Evolutionary conservation across 2,113 vertebrate species (phyloP).

Genomic region (Patagioenas fasciata): DNA sequence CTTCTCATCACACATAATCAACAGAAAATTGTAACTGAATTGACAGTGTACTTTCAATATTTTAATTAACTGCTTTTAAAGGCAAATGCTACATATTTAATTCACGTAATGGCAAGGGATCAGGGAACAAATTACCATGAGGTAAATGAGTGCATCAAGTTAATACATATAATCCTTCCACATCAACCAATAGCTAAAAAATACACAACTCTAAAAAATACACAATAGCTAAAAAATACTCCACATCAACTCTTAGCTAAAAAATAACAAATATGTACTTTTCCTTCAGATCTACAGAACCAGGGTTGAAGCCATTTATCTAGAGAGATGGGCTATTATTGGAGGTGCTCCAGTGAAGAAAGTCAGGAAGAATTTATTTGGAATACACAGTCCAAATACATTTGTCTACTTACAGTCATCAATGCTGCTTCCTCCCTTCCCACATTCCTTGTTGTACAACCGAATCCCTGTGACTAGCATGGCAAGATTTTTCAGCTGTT

Average conservation of each 20-base stretch:
- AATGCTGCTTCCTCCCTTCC: conserved; percentile 78
- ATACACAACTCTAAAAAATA: no score
- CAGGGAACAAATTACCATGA: neutral
- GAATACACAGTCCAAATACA: neutral
- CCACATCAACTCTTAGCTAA: neutral
- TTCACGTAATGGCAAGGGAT: neutral
- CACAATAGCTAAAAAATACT: no score
- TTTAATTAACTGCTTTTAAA: neutral
- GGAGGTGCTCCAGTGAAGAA: neutral
- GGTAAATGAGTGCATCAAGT: neutral
- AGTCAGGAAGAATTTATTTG: neutral
- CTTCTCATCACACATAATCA: neutral
- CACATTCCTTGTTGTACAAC: conserved; percentile 85
- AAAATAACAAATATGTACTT: neutral
- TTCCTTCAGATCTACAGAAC: neutral
- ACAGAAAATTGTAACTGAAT: neutral
- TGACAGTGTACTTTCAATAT: neutral
- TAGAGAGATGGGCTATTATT: neutral
- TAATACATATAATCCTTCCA: neutral
- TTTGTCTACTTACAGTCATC: conserved; percentile 77
- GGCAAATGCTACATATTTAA: neutral
- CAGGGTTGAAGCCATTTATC: neutral
- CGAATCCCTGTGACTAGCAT: conserved; percentile 88
- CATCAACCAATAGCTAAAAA: neutral
- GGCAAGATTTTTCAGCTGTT: conserved; percentile 82